phyloP scores from a whole-genome alignment of 2,888 invertebrate species.

The Nymphalis c-album region DNA sequence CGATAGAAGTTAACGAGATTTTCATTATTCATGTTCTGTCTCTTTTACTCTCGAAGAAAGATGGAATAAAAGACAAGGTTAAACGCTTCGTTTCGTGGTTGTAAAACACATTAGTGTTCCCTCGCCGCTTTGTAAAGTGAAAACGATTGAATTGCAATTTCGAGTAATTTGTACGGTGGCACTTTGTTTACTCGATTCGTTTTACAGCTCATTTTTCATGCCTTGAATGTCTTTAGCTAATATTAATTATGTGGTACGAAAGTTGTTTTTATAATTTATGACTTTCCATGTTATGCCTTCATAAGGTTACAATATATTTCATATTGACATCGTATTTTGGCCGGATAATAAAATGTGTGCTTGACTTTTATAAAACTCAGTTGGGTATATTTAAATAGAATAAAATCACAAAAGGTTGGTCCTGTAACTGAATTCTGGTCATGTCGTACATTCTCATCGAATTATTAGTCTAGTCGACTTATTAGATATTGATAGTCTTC shows the following conservation, averaged over 20 bases:
- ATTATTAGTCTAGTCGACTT: too few species aligned
- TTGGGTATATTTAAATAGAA: too few species aligned
- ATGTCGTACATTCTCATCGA: too few species aligned
- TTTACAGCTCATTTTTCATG: constrained; percentile 12
- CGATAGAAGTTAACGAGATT: constrained; percentile 28
- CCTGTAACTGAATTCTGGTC: too few species aligned
- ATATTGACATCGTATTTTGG: too few species aligned
- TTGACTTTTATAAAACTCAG: too few species aligned
- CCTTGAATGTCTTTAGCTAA: background rate
- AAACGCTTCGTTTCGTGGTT: constrained; percentile 12
- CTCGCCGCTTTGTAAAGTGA: constrained; percentile 24
- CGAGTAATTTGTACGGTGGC: constrained; percentile 18
- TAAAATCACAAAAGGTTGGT: too few species aligned
- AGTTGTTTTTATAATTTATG: background rate
- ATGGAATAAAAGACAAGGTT: constrained; percentile 1
- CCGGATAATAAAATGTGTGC: too few species aligned
- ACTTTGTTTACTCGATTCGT: constrained; percentile 10
- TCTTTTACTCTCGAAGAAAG: constrained; percentile 1
- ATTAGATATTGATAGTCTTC: too few species aligned
- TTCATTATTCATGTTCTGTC: constrained; percentile 18
- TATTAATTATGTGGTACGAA: background rate
- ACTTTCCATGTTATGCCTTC: background rate
- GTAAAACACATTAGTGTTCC: constrained; percentile 23
- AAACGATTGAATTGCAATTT: constrained; percentile 28
- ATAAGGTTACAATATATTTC: too few species aligned